A percentile compares a stretch with the other conserved stretches of the same genome.
These are phyloP conservation scores for Rhingia campestris DNA, from an alignment of 2,888 invertebrate species.

Conservation along the genomic window DNA sequence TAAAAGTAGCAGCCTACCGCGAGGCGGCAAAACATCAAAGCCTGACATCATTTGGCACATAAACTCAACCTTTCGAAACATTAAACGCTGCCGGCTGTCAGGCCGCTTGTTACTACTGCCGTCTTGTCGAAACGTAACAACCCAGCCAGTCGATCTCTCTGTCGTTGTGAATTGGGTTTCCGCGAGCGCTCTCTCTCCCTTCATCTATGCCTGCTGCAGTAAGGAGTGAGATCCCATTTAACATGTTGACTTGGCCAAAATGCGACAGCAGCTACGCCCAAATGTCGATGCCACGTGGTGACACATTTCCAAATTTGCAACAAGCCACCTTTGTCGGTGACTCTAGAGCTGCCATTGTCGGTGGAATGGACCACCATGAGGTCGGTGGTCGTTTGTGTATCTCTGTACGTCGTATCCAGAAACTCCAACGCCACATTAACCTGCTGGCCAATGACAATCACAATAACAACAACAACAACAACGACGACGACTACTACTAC, in stretches of 20 bases:
- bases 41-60: conserved; percentile 78
- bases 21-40: conserved; percentile 69
- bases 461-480: neutral
- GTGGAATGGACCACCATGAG: conserved; percentile 64
- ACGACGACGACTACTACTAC: neutral
- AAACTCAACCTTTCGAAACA: conserved; percentile 78
- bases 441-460: conserved; percentile 18
- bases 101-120: conserved; percentile 75
- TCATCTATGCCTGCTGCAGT: conserved; percentile 66
- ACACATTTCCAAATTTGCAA: conserved; percentile 73
- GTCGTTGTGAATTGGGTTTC: conserved; percentile 75
- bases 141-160: conserved; percentile 63
- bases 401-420: conserved; percentile 36
- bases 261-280: conserved; percentile 62
- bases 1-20: neutral
- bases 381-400: conserved; percentile 23
- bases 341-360: conserved; percentile 11
- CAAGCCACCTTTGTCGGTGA: conserved; percentile 68
- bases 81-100: conserved; percentile 81
- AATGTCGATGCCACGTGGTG: conserved; percentile 72
- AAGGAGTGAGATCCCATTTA: conserved; percentile 53
- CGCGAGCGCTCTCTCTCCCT: conserved; percentile 57
- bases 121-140: conserved; percentile 59
- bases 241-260: conserved; percentile 56
- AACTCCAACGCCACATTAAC: conserved; percentile 32